phyloP scores from a whole-genome alignment of 2,797 vertebrate species.

The Sphenodon punctatus region DNA sequence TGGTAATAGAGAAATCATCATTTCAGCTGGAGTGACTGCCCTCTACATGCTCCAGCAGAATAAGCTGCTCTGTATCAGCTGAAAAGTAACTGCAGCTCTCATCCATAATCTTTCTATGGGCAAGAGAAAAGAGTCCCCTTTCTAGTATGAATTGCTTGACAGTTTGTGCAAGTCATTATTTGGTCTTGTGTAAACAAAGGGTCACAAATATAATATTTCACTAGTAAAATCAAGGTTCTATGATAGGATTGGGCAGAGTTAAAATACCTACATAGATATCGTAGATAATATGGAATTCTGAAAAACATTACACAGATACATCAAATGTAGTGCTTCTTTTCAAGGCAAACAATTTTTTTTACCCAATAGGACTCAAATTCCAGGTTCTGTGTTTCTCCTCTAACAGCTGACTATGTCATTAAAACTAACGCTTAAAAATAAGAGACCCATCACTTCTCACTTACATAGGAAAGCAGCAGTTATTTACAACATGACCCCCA shows the following conservation, averaged over 20 bases:
- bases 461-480: not conserved
- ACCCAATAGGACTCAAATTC: not conserved
- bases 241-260: not conserved
- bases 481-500: too few species aligned
- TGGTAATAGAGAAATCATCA: slow-evolving; percentile 54
- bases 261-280: not conserved
- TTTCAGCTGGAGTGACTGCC: slow-evolving; percentile 42
- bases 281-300: not conserved
- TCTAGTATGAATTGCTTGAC: slow-evolving; percentile 51
- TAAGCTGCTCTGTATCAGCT: slow-evolving; percentile 48
- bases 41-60: slow-evolving; percentile 41
- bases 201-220: slow-evolving; percentile 48
- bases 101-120: slow-evolving; percentile 61
- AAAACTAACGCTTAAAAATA: not conserved
- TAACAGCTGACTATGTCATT: not conserved
- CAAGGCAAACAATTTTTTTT: slow-evolving; percentile 10
- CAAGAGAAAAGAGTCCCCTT: slow-evolving; percentile 64
- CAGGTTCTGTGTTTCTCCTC: not conserved
- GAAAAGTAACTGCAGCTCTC: slow-evolving; percentile 66
- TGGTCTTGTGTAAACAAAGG: slow-evolving; percentile 53
- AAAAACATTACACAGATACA: slow-evolving; percentile 30
- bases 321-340: not conserved
- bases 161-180: slow-evolving; percentile 62
- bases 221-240: slow-evolving; percentile 37
- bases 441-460: fast-evolving